Conservation (phyloP, 2,113 vertebrate species). For the Grammomys surdaster region DNA sequence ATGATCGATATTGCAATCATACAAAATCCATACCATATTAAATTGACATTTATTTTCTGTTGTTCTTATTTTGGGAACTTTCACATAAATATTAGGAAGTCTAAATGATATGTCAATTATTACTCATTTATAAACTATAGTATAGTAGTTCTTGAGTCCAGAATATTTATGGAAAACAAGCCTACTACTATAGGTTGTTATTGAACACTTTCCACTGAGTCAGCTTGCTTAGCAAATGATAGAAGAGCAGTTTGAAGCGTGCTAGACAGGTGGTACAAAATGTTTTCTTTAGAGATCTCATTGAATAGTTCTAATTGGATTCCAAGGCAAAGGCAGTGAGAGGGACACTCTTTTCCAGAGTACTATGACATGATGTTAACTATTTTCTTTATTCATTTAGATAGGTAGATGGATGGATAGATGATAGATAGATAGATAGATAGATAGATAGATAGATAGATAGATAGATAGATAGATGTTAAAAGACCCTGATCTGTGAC, state of each 20-base stretch:
- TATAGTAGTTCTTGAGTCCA: background rate
- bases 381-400: background rate
- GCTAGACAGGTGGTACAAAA: background rate
- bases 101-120: background rate
- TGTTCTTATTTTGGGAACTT: background rate
- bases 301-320: background rate
- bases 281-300: background rate
- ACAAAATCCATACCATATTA: slow-evolving; percentile 42
- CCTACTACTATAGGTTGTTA: background rate
- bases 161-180: background rate
- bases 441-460: too few species aligned
- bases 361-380: background rate
- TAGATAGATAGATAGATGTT: too few species aligned
- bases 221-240: background rate
- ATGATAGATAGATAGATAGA: too few species aligned
- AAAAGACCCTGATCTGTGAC: background rate
- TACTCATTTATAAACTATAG: slow-evolving; percentile 12
- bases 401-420: too few species aligned
- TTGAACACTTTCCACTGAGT: background rate
- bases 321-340: background rate
- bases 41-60: background rate
- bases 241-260: background rate
- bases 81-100: slow-evolving; percentile 1
- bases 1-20: background rate
- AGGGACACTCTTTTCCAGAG: background rate